Percentiles rank a stretch among this genome's conserved stretches.
phyloP scores from a whole-genome alignment of 2,113 vertebrate genomes.

The Solea solea region DNA sequence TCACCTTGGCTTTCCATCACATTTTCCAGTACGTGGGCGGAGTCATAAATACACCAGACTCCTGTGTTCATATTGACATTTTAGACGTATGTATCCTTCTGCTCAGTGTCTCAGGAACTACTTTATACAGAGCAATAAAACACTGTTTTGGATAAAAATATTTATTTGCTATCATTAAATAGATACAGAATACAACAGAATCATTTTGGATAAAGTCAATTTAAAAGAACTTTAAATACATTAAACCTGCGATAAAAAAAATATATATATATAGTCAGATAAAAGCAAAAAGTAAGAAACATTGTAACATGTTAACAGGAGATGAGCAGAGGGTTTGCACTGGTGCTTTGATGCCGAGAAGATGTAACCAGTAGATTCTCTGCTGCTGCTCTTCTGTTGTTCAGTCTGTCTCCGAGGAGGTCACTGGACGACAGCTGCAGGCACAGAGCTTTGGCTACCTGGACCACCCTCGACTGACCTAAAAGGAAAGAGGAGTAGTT shows the following conservation, averaged over 20 bases:
- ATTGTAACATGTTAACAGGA: slow-evolving; percentile 57
- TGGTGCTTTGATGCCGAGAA: slow-evolving; percentile 35
- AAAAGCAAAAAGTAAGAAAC: background rate
- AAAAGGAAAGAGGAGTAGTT: background rate
- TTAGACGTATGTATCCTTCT: too few species aligned
- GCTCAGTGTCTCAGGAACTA: too few species aligned
- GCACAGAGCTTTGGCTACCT: slow-evolving; percentile 71
- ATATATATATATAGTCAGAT: background rate
- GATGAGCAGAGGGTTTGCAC: slow-evolving; percentile 68
- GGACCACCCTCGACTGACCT: slow-evolving; percentile 63
- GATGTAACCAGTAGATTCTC: slow-evolving; percentile 22
- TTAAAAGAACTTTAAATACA: slow-evolving; percentile 29
- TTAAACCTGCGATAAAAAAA: background rate
- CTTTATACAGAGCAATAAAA: background rate
- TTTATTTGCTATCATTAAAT: slow-evolving; percentile 34
- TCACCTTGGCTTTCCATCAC: too few species aligned
- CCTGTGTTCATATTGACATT: too few species aligned
- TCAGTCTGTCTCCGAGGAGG: slow-evolving; percentile 36
- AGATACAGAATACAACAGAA: slow-evolving; percentile 2
- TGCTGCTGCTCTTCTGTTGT: slow-evolving; percentile 20
- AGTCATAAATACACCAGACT: too few species aligned
- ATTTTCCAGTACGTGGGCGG: too few species aligned
- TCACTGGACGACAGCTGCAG: slow-evolving; percentile 61
- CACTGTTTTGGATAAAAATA: background rate
- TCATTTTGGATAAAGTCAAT: background rate